These are phyloP conservation scores for Oscarella lobularis DNA, from an alignment of 37 sponge, comb jelly and placozoan species.

Conservation along the genomic window DNA sequence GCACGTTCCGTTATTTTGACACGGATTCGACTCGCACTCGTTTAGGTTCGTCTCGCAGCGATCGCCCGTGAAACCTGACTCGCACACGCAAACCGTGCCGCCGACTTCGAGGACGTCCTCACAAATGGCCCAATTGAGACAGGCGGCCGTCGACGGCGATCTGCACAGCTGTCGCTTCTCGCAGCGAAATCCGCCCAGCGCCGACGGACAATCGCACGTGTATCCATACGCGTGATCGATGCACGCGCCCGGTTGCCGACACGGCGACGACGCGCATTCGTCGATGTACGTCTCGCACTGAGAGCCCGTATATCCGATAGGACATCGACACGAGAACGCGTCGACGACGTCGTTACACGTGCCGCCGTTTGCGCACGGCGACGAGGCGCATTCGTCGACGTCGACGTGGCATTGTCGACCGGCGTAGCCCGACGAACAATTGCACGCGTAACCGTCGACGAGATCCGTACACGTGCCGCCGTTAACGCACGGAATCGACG, in stretches of 20 bases:
- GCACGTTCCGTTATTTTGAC: conserved; percentile 20
- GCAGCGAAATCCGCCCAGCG: not conserved
- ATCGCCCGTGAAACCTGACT: conserved; percentile 7
- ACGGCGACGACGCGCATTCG: not conserved
- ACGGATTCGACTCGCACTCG: not conserved
- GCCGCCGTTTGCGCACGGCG: not conserved
- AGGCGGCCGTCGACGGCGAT: conserved; percentile 6
- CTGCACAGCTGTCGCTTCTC: not conserved
- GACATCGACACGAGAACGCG: not conserved
- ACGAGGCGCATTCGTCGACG: not conserved
- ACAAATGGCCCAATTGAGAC: conserved; percentile 40
- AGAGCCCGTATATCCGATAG: not conserved
- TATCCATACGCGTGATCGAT: not conserved
- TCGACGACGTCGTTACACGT: not conserved
- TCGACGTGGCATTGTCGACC: not conserved
- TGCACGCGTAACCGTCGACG: not conserved
- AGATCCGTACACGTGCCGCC: not conserved
- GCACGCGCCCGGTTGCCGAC: not conserved
- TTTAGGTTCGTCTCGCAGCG: conserved; percentile 21
- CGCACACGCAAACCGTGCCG: not conserved
- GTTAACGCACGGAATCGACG: not conserved
- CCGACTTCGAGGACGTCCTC: not conserved
- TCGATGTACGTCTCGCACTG: not conserved
- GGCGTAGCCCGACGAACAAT: not conserved
- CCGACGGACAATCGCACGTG: not conserved